phyloP scores from a whole-genome alignment of 1,140 invertebrate genomes.

The Ostrea edulis region DNA sequence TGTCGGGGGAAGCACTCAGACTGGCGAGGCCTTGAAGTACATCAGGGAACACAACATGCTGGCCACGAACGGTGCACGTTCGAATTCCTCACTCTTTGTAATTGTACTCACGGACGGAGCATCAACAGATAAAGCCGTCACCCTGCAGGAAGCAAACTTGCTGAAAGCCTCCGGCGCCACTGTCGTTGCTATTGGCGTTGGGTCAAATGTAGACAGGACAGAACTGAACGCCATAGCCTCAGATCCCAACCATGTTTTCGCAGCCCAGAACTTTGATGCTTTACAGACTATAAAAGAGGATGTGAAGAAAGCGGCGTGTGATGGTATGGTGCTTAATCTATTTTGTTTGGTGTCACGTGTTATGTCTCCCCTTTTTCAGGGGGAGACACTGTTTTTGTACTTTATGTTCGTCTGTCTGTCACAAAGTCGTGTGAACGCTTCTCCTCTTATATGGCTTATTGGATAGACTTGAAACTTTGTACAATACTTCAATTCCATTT shows the following conservation, averaged over 20 bases:
- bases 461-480: no score
- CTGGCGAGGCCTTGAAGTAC: constrained; percentile 55
- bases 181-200: constrained; percentile 63
- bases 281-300: constrained; percentile 56
- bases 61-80: constrained; percentile 52
- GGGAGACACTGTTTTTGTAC: no score
- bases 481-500: no score
- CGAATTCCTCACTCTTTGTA: constrained; percentile 54
- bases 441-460: no score
- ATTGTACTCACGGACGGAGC: constrained; percentile 66
- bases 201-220: constrained; percentile 49
- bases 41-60: constrained; percentile 57
- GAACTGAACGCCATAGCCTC: constrained; percentile 64
- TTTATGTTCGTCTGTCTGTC: no score
- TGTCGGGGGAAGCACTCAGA: constrained; percentile 52
- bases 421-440: no score
- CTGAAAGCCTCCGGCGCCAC: constrained; percentile 55
- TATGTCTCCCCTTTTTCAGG: no score
- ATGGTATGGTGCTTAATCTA: constrained; percentile 46
- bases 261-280: constrained; percentile 54
- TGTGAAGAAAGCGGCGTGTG: constrained; percentile 58
- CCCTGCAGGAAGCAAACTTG: constrained; percentile 43
- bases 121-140: constrained; percentile 52
- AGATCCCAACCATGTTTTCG: constrained; percentile 60
- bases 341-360: not conserved